These are phyloP conservation scores for Lithodes maja DNA, from an alignment of 2,888 invertebrate species.

Conservation along the genomic window DNA sequence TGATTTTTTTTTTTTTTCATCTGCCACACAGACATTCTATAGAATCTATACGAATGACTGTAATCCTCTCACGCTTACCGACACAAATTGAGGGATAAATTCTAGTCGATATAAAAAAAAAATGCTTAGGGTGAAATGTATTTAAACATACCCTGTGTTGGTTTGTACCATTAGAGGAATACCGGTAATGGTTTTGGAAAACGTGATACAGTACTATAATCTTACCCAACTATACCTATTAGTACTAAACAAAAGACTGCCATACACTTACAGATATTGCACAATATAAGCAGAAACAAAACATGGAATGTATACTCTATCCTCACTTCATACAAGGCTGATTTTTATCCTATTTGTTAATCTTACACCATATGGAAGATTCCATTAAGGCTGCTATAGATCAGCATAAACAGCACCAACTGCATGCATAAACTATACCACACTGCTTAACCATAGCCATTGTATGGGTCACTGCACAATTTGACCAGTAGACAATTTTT, in stretches of 20 bases:
- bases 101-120: too few relatives aligned
- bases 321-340: neutral
- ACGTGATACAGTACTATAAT: neutral
- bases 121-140: too few relatives aligned
- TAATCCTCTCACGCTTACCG: too few relatives aligned
- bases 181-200: neutral
- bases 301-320: conserved; percentile 24
- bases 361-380: conserved; percentile 42
- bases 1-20: too few relatives aligned
- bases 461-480: neutral
- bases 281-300: neutral
- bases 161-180: too few relatives aligned
- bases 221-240: neutral
- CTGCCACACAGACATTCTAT: too few relatives aligned
- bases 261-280: neutral
- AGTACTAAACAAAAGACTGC: neutral
- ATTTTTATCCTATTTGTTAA: neutral
- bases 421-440: neutral
- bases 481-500: neutral
- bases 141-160: too few relatives aligned
- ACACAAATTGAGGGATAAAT: too few relatives aligned
- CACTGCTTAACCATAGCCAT: neutral
- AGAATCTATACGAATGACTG: too few relatives aligned
- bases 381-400: conserved; percentile 36
- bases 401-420: conserved; percentile 22